Conservation (phyloP, 2,113 vertebrate genomes). For the Eonycteris spelaea region DNA sequence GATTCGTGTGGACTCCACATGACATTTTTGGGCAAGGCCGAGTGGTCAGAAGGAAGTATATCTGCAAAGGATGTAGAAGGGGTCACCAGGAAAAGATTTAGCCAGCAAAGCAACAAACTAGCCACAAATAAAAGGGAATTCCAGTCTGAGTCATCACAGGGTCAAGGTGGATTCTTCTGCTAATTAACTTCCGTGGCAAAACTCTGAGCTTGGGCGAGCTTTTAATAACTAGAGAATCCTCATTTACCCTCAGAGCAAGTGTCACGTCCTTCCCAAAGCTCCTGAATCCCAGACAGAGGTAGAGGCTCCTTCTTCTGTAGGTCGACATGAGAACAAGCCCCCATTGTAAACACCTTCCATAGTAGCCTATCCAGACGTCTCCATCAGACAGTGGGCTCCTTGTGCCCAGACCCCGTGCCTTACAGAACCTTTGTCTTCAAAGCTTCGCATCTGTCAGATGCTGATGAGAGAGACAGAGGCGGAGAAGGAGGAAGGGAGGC, state of each 20-base stretch:
- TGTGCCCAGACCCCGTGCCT: too few relatives aligned
- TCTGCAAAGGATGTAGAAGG: neutral
- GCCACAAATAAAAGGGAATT: neutral
- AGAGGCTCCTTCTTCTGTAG: neutral
- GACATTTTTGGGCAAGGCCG: rapidly evolving
- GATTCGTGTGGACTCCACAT: rapidly evolving
- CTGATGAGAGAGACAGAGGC: neutral
- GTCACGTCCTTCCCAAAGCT: neutral
- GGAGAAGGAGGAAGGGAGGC: neutral
- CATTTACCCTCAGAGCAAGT: rapidly evolving
- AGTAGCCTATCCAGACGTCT: rapidly evolving
- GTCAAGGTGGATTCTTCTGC: neutral
- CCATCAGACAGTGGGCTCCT: neutral
- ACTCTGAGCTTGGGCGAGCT: neutral
- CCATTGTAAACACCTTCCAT: rapidly evolving
- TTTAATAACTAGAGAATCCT: neutral
- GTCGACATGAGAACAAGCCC: rapidly evolving
- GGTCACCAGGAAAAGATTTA: neutral
- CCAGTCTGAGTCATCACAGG: neutral
- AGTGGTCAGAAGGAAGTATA: too few relatives aligned
- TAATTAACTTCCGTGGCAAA: neutral
- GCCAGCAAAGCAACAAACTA: neutral
- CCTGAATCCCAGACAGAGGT: rapidly evolving
- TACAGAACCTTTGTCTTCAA: neutral
- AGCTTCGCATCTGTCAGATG: neutral